Conservation (phyloP, 30 jellyfish, hydroid and myxozoan species). For the Rhopilema esculentum region DNA sequence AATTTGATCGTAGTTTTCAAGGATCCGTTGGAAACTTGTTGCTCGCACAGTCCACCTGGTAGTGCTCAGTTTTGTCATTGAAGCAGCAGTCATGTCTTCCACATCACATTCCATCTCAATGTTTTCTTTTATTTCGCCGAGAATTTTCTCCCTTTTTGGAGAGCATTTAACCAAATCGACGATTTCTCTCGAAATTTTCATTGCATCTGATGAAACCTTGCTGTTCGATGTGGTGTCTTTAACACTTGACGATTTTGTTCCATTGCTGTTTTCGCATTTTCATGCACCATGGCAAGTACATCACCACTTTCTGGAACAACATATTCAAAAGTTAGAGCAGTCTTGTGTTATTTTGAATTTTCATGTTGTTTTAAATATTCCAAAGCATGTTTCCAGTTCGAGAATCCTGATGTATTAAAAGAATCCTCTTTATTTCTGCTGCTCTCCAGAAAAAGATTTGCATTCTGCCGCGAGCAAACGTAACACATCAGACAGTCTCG, state of each 20-base stretch:
- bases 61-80: constrained; percentile 21
- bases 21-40: constrained; percentile 53
- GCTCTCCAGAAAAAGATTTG: constrained; percentile 3
- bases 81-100: not conserved
- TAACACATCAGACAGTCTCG: constrained; percentile 23
- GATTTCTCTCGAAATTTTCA: constrained; percentile 44
- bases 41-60: constrained; percentile 85
- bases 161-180: constrained; percentile 40
- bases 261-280: constrained; percentile 25
- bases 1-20: constrained; percentile 52
- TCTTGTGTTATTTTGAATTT: constrained; percentile 31
- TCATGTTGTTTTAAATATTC: constrained; percentile 31
- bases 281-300: constrained; percentile 31
- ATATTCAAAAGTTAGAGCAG: constrained; percentile 45
- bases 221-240: constrained; percentile 10
- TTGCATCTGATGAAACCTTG: constrained; percentile 4
- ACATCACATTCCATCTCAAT: constrained; percentile 1
- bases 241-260: constrained; percentile 20
- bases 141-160: constrained; percentile 50
- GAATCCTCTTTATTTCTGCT: constrained; percentile 36
- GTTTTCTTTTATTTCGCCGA: constrained; percentile 39
- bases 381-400: constrained; percentile 51
- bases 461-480: constrained; percentile 16
- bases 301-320: constrained; percentile 64
- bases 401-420: constrained; percentile 27